Base-by-base conservation (phyloP, 2,888 invertebrate species). In the Eupelmus urozonus region DNA sequence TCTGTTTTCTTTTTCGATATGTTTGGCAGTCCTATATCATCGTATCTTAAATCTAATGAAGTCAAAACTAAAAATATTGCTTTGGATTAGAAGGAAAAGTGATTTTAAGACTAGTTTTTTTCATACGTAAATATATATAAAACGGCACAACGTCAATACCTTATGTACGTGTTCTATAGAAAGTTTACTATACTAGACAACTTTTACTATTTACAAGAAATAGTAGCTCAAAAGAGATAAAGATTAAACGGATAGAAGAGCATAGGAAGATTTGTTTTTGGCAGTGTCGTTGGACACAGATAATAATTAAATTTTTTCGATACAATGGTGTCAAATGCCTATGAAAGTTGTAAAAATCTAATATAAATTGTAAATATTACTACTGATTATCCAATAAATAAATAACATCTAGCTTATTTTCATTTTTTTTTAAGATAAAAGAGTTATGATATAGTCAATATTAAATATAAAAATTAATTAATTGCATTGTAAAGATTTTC, bases 71-170 rank as follows among this genome's bases (percentile, higher is more conserved):
- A 49, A 57, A 59, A 53, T 76, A 65, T 62, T 65, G 63, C 66
- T 77, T 77, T 71, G 53, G 51, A 72, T 66, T 40, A 51, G 23
- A 55, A 23, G 62, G 40, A 65, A 57, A 66, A 60, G 27, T 70
- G 71, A 71, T 18, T 59, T 45, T 76, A 71, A 71, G 76, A 76
- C 76, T 76, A 76, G 71, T 20, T 66, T 65, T 25, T 55, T 66
- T 55, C 51, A 51, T 57, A 59, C 27, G n/a, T 66, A 59, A 20
- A 27, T 59, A 70, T 66, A 69, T 76, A 71, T 57, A 71, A 71
- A 71, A 71, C 76, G 62, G 71, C 71, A 71, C 70, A 55, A 76
- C 51, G 53, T 70, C 27, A 23, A 75, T 74, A 66, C 20, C 25
- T 65, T 55, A 42, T 9, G 2, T 66, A 49, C 25, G 25, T 25